Evolutionary conservation across 2,113 vertebrate species (phyloP), one percentile per base, ranked within the genome.

Genomic region (Pluvianellus socialis): DNA sequence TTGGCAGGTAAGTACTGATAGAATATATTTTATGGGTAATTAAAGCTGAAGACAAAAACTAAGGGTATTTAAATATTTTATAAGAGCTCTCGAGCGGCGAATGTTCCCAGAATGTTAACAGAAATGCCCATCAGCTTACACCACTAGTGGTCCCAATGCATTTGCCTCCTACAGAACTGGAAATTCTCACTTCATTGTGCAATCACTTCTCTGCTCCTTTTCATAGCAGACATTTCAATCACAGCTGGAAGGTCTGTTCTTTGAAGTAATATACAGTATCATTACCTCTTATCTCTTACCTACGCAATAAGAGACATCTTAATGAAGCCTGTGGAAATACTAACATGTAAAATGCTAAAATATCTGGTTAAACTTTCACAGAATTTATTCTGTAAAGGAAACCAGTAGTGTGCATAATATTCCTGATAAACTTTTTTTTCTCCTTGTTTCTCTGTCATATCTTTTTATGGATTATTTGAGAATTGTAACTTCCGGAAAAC

Each of bases 1-100:
- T 88, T 94, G 67, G 26, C 5, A 59, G n/a, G 63, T 91, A 80
- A 86, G 8, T 58, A 76, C 40, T 79, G 49, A 84, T 71, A 58
- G 17, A 75, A 75, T 68, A 10, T 59, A 55, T 94, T 95, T 96
- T 71, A 94, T 74, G 50, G 61, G 62, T 62, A 96, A 96, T 92
- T 90, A 94, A 97, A 95, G 30, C 21, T 88, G 40, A 28, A 88
- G 83, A 87, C 67, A 88, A 93, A 94, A 96, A 77, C 42, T 81
- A 73, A 83, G 45, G 18, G 7, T 80, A 59, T 86, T 90, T 95
- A 94, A 92, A 95, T 97, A 97, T 95, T 96, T 97, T 95, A 91
- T 75, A 86, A 83, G 58, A 49, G 38, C 26, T 90, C 62, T 55
- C 72, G 20, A 86, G 63, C 77, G 49, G 55, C 91, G 42, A 71